Conservation (phyloP, 2,113 vertebrate genomes). For the Melanocharis versteri region DNA sequence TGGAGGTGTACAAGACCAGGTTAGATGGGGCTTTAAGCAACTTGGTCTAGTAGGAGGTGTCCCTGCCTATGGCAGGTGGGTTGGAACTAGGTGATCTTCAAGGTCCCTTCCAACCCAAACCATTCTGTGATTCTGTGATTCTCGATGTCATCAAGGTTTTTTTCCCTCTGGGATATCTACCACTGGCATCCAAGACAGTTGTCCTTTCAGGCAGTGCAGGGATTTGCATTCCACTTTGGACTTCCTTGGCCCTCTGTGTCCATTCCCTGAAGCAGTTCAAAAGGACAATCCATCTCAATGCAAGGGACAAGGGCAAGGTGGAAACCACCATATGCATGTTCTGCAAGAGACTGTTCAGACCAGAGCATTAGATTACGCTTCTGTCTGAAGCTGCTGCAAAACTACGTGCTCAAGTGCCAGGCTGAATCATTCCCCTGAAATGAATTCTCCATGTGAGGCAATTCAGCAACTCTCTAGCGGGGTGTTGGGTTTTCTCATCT, state of each 20-base stretch:
- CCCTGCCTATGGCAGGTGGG: background rate
- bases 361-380: background rate
- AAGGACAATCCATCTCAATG: background rate
- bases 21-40: background rate
- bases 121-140: background rate
- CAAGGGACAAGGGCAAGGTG: background rate
- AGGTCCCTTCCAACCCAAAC: background rate
- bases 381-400: background rate
- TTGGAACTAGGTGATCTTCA: background rate
- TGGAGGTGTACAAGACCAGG: background rate
- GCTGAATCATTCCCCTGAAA: constrained; percentile 11
- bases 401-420: background rate
- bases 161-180: background rate
- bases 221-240: background rate
- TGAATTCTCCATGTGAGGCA: background rate
- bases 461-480: background rate
- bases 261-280: background rate
- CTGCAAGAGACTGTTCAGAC: background rate
- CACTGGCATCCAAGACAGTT: background rate
- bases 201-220: background rate
- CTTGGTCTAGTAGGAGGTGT: background rate
- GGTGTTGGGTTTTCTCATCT: constrained; percentile 11
- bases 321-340: background rate
- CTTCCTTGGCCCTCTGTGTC: background rate
- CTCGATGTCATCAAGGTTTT: background rate